phyloP scores from a whole-genome alignment of 2,888 invertebrate species.

The Orthosia gracilis region DNA sequence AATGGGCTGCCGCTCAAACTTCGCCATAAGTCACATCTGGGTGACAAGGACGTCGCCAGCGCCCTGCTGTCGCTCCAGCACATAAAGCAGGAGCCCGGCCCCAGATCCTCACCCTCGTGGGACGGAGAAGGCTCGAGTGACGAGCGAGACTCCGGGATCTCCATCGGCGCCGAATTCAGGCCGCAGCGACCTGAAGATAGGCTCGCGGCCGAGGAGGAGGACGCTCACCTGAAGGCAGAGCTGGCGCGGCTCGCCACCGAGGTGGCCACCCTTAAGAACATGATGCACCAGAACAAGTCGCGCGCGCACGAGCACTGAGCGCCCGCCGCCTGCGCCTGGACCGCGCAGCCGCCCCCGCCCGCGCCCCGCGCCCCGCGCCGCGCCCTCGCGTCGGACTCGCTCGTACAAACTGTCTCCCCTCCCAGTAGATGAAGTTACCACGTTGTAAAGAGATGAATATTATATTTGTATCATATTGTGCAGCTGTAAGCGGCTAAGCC shows the following conservation, averaged over 20 bases:
- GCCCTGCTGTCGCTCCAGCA: constrained; percentile 96
- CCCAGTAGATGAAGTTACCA: constrained; percentile 88
- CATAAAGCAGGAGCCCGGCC: constrained; percentile 96
- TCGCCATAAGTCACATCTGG: constrained; percentile 97
- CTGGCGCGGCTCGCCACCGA: constrained; percentile 97
- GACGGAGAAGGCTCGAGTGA: constrained; percentile 97
- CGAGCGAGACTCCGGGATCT: constrained; percentile 97
- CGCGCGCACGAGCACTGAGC: constrained; percentile 89
- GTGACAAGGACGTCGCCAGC: constrained; percentile 97
- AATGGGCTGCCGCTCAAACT: constrained; percentile 97
- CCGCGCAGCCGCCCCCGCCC: constrained; percentile 74
- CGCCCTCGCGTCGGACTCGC: constrained; percentile 73
- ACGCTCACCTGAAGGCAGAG: constrained; percentile 95
- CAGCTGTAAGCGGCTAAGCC: constrained; percentile 89
- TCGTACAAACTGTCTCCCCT: constrained; percentile 87
- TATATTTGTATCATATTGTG: constrained; percentile 87
- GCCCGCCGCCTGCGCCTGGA: constrained; percentile 78
- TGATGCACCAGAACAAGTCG: constrained; percentile 93
- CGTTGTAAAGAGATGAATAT: constrained; percentile 87
- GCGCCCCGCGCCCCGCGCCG: constrained; percentile 60
- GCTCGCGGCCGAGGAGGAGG: constrained; percentile 90
- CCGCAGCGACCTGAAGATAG: constrained; percentile 84
- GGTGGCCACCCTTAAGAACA: constrained; percentile 96
- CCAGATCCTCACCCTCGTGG: constrained; percentile 95
- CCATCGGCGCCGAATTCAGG: constrained; percentile 94